These are phyloP conservation scores for Subacronicta megacephala DNA, from an alignment of 2,888 invertebrate species.

Conservation along the genomic window DNA sequence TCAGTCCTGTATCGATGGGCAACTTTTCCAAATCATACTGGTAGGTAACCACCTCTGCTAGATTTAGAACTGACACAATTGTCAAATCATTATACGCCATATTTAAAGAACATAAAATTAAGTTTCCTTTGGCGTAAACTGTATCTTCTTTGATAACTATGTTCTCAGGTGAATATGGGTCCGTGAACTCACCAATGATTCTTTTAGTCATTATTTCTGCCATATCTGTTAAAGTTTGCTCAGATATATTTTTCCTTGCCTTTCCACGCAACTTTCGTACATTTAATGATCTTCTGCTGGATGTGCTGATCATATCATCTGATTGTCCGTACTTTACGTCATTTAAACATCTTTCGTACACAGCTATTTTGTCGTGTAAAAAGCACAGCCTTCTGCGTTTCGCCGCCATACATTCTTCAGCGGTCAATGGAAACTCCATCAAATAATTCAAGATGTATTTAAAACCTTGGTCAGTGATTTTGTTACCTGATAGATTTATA, in stretches of 20 bases:
- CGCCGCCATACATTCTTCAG: slow-evolving; percentile 54
- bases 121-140: slow-evolving; percentile 65
- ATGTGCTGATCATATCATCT: background rate
- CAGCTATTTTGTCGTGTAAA: slow-evolving; percentile 44
- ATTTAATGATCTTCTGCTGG: background rate
- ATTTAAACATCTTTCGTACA: slow-evolving; percentile 52
- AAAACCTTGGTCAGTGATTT: slow-evolving; percentile 66
- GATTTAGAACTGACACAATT: slow-evolving; percentile 54
- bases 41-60: slow-evolving; percentile 64
- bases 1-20: slow-evolving; percentile 57
- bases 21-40: slow-evolving; percentile 51
- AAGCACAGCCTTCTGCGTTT: slow-evolving; percentile 51
- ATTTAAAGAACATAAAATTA: slow-evolving; percentile 69
- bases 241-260: background rate
- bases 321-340: slow-evolving; percentile 33
- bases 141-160: slow-evolving; percentile 44
- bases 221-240: background rate
- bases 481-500: slow-evolving; percentile 71
- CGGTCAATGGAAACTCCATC: slow-evolving; percentile 62
- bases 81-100: slow-evolving; percentile 69
- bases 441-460: slow-evolving; percentile 61
- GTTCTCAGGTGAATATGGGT: slow-evolving; percentile 57
- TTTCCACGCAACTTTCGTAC: background rate
- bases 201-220: slow-evolving; percentile 54
- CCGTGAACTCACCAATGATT: slow-evolving; percentile 56